Evolutionary conservation across 1,140 invertebrate genomes (phyloP).

Genomic region (Lucilia sericata): DNA sequence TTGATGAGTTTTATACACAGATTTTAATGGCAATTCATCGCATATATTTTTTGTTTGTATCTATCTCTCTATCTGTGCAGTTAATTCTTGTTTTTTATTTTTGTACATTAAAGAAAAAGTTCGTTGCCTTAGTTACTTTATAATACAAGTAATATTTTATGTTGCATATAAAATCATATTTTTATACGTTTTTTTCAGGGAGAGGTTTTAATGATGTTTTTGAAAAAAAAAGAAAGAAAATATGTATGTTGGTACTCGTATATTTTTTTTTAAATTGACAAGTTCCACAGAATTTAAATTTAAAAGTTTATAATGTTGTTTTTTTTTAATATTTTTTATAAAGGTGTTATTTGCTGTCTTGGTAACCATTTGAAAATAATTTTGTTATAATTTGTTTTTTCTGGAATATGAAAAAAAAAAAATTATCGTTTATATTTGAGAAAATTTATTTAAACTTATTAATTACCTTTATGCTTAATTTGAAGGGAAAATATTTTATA

Average conservation of each 20-base stretch:
- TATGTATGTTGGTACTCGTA: background rate
- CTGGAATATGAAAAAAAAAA: too few relatives aligned
- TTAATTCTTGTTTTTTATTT: background rate
- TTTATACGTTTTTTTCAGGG: background rate
- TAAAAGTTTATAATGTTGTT: background rate
- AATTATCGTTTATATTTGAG: too few relatives aligned
- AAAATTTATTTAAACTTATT: too few relatives aligned
- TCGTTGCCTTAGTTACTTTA: constrained; percentile 14
- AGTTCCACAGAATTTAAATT: background rate
- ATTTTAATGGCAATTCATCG: background rate
- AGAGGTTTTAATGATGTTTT: background rate
- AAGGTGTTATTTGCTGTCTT: too few relatives aligned
- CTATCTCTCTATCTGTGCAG: background rate
- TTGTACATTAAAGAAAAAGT: background rate
- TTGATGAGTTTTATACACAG: constrained; percentile 30
- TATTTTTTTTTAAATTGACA: background rate
- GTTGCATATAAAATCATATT: constrained; percentile 22
- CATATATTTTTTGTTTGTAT: background rate
- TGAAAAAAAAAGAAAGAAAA: background rate
- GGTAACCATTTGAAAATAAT: too few relatives aligned
- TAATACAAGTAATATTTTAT: constrained; percentile 3
- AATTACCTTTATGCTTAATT: too few relatives aligned
- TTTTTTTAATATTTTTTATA: background rate
- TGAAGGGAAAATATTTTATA: too few relatives aligned
- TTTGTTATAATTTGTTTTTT: too few relatives aligned